Conservation (phyloP, 2,797 vertebrate species). For the Lateolabrax maculatus region DNA sequence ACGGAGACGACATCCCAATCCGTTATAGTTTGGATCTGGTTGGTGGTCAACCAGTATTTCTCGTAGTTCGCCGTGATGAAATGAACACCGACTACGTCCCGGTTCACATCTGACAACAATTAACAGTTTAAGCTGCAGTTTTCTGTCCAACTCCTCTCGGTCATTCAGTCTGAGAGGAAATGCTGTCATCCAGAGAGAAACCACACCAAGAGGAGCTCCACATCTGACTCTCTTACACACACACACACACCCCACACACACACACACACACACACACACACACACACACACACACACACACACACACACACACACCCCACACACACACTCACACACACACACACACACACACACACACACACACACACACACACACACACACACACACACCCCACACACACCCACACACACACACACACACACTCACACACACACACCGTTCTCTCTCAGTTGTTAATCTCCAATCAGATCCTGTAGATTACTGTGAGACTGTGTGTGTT, state of each 20-base stretch:
- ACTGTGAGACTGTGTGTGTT: background rate
- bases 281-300: background rate
- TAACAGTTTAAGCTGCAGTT: background rate
- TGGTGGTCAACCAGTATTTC: background rate
- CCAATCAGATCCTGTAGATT: background rate
- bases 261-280: conserved; percentile 1
- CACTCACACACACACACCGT: background rate
- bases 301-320: background rate
- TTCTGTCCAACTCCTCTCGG: conserved; percentile 24
- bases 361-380: background rate
- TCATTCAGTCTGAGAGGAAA: conserved; percentile 45
- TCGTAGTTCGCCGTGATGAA: background rate
- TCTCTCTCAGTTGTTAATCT: background rate
- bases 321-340: background rate
- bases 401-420: background rate
- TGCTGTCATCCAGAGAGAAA: conserved; percentile 43
- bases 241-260: background rate
- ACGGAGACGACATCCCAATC: rapidly evolving
- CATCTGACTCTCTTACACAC: background rate
- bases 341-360: background rate
- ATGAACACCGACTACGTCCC: background rate
- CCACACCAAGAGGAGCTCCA: conserved; percentile 25
- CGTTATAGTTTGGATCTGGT: background rate
- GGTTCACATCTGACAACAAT: conserved; percentile 43
- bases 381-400: background rate